These are phyloP conservation scores for Siniperca scherzeri DNA, from an alignment of 2,797 vertebrate genomes.

Conservation along the genomic window DNA sequence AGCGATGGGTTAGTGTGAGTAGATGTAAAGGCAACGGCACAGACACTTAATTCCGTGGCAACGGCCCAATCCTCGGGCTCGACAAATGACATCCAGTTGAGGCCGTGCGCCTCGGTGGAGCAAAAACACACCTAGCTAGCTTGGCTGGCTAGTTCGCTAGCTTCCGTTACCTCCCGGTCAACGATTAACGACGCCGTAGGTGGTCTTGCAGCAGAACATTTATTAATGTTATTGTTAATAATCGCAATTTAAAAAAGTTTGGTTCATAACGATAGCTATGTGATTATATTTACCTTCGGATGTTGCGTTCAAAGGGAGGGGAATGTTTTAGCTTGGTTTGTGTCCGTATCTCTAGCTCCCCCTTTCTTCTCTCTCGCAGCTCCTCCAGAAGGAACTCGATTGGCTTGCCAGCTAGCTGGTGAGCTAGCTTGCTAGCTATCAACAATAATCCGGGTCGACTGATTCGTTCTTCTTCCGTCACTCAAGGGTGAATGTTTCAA, in stretches of 20 bases:
- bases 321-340: slow-evolving; percentile 81
- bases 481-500: slow-evolving; percentile 75
- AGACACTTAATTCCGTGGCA: slow-evolving; percentile 67
- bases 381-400: slow-evolving; percentile 84
- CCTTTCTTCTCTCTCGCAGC: slow-evolving; percentile 84
- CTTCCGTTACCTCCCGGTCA: slow-evolving; percentile 83
- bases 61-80: slow-evolving; percentile 81
- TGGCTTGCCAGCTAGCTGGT: slow-evolving; percentile 80
- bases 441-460: slow-evolving; percentile 86
- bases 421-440: slow-evolving; percentile 84
- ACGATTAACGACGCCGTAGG: slow-evolving; percentile 81
- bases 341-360: slow-evolving; percentile 86
- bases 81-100: slow-evolving; percentile 83
- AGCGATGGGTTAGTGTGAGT: slow-evolving; percentile 3
- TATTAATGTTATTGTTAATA: slow-evolving; percentile 34
- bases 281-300: slow-evolving; percentile 79
- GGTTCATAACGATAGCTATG: slow-evolving; percentile 21
- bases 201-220: slow-evolving; percentile 61
- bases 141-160: slow-evolving; percentile 78
- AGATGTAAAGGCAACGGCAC: slow-evolving; percentile 38
- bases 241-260: slow-evolving; percentile 49
- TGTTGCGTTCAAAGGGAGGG: slow-evolving; percentile 83
- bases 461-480: slow-evolving; percentile 84
- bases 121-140: slow-evolving; percentile 85
- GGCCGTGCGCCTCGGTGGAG: slow-evolving; percentile 80